Evolutionary conservation across 2,888 invertebrate species (phyloP).

Genomic region (Lomographa bimaculata): DNA sequence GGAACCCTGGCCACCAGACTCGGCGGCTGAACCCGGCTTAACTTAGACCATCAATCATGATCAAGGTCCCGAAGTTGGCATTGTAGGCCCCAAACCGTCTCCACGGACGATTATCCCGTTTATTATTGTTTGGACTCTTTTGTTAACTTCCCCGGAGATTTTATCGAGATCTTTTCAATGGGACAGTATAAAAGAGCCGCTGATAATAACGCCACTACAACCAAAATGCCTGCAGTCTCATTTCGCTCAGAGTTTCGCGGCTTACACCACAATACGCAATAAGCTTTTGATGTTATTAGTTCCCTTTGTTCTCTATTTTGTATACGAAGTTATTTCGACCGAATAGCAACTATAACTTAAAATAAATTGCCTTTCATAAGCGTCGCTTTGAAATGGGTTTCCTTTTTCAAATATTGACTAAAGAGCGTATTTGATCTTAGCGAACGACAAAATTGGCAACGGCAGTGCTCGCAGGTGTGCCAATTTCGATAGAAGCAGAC

Average conservation of each 20-base stretch:
- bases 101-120: slow-evolving; percentile 32
- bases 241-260: slow-evolving; percentile 11
- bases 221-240: slow-evolving; percentile 17
- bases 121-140: slow-evolving; percentile 37
- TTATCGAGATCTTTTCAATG: slow-evolving; percentile 33
- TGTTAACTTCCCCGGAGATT: slow-evolving; percentile 32
- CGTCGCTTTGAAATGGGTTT: slow-evolving; percentile 8
- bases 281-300: slow-evolving; percentile 15
- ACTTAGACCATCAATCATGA: slow-evolving; percentile 37
- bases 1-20: slow-evolving; percentile 25
- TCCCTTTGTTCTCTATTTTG: slow-evolving; percentile 16
- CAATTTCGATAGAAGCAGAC: slow-evolving; percentile 32
- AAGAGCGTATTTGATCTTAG: slow-evolving; percentile 22
- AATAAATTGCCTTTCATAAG: slow-evolving; percentile 3
- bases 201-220: slow-evolving; percentile 17
- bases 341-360: slow-evolving; percentile 2
- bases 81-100: slow-evolving; percentile 24
- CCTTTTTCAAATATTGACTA: slow-evolving; percentile 22
- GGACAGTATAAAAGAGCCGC: slow-evolving; percentile 19
- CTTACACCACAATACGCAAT: slow-evolving; percentile 12
- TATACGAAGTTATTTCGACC: slow-evolving; percentile 5
- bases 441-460: slow-evolving; percentile 24
- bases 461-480: slow-evolving; percentile 28
- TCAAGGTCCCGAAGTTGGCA: slow-evolving; percentile 32
- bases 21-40: slow-evolving; percentile 20